phyloP scores from a whole-genome alignment of 2,888 invertebrate genomes.

The Plagiodera versicolora region DNA sequence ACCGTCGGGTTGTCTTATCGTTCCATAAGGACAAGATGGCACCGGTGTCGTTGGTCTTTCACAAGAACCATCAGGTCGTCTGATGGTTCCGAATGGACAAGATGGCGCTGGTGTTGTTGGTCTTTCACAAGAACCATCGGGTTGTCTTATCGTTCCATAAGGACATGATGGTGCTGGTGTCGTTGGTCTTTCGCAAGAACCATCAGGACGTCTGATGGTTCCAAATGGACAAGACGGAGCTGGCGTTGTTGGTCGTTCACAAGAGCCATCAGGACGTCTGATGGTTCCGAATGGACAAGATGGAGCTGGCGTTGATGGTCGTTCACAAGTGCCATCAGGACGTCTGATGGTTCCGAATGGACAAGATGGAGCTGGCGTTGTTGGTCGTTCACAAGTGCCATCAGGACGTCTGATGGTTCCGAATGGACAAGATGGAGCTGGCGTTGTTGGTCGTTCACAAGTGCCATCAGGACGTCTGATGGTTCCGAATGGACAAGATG shows the following conservation, averaged over 20 bases:
- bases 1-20: slow-evolving; percentile 16
- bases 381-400: slow-evolving; percentile 18
- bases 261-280: slow-evolving; percentile 15
- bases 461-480: slow-evolving; percentile 18
- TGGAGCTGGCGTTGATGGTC: slow-evolving; percentile 17
- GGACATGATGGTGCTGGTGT: slow-evolving; percentile 21
- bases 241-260: slow-evolving; percentile 11
- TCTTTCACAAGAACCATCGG: slow-evolving; percentile 19
- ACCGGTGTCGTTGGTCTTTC: slow-evolving; percentile 16
- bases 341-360: slow-evolving; percentile 20
- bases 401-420: slow-evolving; percentile 15
- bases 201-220: slow-evolving; percentile 15
- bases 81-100: slow-evolving; percentile 20
- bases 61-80: slow-evolving; percentile 21
- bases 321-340: slow-evolving; percentile 20
- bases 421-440: slow-evolving; percentile 19
- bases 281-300: slow-evolving; percentile 17
- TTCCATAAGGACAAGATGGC: slow-evolving; percentile 25
- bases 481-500: slow-evolving; percentile 31
- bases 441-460: slow-evolving; percentile 21
- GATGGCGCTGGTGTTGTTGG: slow-evolving; percentile 14
- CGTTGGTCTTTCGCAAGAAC: slow-evolving; percentile 18
- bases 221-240: slow-evolving; percentile 23
- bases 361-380: slow-evolving; percentile 21
- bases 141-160: slow-evolving; percentile 16